Evolutionary conservation across 2,888 invertebrate genomes (phyloP).

Genomic region (Parapristionchus giblindavisi): DNA sequence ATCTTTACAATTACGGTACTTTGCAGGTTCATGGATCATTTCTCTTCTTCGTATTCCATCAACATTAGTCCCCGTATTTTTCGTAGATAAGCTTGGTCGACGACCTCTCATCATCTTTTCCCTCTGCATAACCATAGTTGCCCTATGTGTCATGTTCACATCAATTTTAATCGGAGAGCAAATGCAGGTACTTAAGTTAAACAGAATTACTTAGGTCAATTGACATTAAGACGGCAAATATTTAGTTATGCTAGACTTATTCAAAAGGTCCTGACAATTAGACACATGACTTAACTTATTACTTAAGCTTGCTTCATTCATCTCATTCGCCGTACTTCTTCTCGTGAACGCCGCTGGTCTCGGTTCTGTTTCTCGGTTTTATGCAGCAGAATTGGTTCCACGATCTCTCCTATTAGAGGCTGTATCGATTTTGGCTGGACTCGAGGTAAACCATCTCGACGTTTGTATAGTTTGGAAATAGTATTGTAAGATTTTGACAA

Average conservation of each 20-base stretch:
- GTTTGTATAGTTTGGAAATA: neutral
- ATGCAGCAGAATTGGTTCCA: constrained; percentile 54
- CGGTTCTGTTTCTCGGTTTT: constrained; percentile 52
- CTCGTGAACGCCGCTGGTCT: constrained; percentile 43
- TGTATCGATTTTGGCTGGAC: constrained; percentile 45
- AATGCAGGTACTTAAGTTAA: no score
- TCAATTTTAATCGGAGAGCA: neutral
- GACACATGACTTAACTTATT: neutral
- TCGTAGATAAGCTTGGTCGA: constrained; percentile 23
- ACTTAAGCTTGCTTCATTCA: constrained; percentile 17
- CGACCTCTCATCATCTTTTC: constrained; percentile 7
- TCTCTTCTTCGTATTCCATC: constrained; percentile 49
- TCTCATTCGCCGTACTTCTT: constrained; percentile 40
- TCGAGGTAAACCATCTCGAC: no score
- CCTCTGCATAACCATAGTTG: neutral
- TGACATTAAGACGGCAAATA: no score
- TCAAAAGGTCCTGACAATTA: no score
- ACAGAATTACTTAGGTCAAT: no score
- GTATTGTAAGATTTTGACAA: neutral
- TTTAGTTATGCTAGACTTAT: no score
- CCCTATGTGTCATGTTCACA: neutral
- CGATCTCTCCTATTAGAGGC: constrained; percentile 49
- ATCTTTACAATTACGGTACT: neutral
- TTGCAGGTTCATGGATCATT: constrained; percentile 39
- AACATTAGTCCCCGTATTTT: constrained; percentile 51